Percentiles rank a stretch among this genome's conserved stretches.
phyloP scores from a whole-genome alignment of 1,140 invertebrate genomes.

The Atta cephalotes region DNA sequence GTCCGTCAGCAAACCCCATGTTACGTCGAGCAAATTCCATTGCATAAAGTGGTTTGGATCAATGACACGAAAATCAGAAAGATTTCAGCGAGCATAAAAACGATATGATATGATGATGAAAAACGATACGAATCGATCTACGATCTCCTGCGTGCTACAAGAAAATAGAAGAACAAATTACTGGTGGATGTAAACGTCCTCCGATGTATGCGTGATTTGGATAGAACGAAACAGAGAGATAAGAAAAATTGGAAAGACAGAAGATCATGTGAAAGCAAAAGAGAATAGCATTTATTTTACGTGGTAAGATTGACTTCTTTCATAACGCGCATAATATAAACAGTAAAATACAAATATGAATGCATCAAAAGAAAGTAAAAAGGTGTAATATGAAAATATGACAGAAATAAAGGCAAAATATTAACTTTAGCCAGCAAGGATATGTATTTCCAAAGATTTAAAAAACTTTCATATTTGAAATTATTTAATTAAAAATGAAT shows the following conservation, averaged over 20 bases:
- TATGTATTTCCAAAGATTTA: not conserved
- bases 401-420: not conserved
- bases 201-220: not conserved
- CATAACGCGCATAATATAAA: not conserved
- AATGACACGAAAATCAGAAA: not conserved
- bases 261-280: conserved; percentile 2
- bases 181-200: not conserved
- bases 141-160: not conserved
- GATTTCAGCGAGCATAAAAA: not conserved
- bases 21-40: not conserved
- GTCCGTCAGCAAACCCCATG: not conserved
- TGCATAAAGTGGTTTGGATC: not conserved
- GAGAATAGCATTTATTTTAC: conserved; percentile 26
- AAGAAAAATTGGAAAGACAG: not conserved
- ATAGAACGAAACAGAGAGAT: not conserved
- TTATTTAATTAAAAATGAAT: conserved; percentile 29
- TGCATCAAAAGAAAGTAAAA: not conserved
- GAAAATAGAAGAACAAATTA: conserved; percentile 8
- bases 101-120: not conserved
- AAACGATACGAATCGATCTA: not conserved
- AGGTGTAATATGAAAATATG: not conserved
- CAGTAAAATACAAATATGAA: not conserved
- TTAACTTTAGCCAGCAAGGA: not conserved
- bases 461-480: not conserved
- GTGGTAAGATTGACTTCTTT: not conserved